phyloP scores from a whole-genome alignment of 2,797 vertebrate species.

The Oreochromis mossambicus region DNA sequence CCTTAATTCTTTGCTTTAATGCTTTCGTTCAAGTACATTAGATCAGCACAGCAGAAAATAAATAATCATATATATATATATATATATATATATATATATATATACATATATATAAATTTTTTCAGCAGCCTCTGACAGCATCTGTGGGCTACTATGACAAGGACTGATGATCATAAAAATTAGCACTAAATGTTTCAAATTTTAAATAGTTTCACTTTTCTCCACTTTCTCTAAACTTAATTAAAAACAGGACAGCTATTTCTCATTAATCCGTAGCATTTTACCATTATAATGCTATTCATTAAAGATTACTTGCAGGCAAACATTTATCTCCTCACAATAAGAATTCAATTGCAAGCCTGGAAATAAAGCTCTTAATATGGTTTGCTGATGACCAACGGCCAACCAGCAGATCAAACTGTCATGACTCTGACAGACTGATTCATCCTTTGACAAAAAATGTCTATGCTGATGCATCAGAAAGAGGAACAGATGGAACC shows the following conservation, averaged over 20 bases:
- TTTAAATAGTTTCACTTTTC: background rate
- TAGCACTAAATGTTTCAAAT: background rate
- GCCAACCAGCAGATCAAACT: slow-evolving; percentile 6
- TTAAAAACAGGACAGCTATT: background rate
- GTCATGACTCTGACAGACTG: slow-evolving; percentile 9
- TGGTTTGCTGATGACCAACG: background rate
- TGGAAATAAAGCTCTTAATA: slow-evolving; percentile 1
- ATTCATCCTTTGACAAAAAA: slow-evolving; percentile 26
- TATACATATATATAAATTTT: background rate
- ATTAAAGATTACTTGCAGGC: background rate
- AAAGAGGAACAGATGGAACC: slow-evolving; percentile 52
- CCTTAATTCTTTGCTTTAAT: background rate
- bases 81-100: too few species aligned
- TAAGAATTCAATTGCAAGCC: background rate
- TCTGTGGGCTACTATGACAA: background rate
- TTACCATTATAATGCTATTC: background rate
- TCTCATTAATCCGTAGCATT: background rate
- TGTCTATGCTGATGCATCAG: slow-evolving; percentile 11
- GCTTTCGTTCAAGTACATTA: background rate
- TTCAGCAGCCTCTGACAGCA: background rate
- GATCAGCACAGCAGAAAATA: background rate
- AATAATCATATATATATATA: background rate
- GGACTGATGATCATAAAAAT: background rate
- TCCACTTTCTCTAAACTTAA: background rate
- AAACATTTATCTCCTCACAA: background rate